phyloP scores from a whole-genome alignment of 2,113 vertebrate species.

The Osmerus mordax region DNA sequence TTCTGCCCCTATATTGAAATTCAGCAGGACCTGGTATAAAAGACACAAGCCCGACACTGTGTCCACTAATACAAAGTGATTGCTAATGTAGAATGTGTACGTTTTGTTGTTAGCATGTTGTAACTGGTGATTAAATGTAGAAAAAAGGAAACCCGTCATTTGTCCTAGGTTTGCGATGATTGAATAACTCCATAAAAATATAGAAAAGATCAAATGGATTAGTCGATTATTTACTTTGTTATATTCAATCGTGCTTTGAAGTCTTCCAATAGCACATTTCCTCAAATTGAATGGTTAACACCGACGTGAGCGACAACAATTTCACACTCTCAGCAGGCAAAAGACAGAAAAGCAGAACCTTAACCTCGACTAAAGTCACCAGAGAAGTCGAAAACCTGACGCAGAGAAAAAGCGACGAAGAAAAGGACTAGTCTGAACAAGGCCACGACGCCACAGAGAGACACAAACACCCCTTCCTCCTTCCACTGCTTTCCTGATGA shows the following conservation, averaged over 20 bases:
- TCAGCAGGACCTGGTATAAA: background rate
- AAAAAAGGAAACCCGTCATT: too few relatives aligned
- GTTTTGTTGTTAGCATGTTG: background rate
- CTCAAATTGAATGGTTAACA: too few relatives aligned
- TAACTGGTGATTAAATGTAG: background rate
- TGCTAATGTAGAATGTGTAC: too few relatives aligned
- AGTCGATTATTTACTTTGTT: too few relatives aligned
- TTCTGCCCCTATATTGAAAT: background rate
- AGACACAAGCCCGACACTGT: background rate
- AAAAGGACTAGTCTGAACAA: conserved; percentile 59
- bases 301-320: background rate
- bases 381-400: background rate
- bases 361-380: background rate
- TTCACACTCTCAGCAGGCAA: background rate
- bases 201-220: too few relatives aligned
- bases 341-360: background rate
- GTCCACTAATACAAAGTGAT: background rate
- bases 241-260: too few relatives aligned
- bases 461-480: conserved; percentile 50
- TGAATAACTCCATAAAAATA: too few relatives aligned
- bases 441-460: conserved; percentile 39
- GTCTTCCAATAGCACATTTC: too few relatives aligned
- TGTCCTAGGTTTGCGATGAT: too few relatives aligned
- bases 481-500: conserved; percentile 52
- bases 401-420: conserved; percentile 21